Evolutionary conservation across 2,797 vertebrate genomes (phyloP).

Genomic region (Dallia pectoralis): DNA sequence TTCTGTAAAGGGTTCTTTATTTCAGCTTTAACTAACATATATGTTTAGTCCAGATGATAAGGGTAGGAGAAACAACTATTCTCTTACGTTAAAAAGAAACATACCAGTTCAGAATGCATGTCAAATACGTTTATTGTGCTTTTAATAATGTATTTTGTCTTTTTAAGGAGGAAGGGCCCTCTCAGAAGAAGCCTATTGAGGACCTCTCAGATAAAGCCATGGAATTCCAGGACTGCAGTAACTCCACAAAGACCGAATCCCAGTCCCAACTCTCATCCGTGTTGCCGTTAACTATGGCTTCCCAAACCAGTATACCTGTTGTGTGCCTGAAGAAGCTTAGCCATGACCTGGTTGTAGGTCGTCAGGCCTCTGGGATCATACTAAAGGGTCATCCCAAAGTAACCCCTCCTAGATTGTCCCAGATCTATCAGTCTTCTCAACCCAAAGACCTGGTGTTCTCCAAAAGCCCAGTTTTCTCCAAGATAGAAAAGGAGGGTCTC

Average conservation of each 20-base stretch:
- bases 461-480: conserved; percentile 26
- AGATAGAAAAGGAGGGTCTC: not conserved
- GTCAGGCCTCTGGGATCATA: conserved; percentile 61
- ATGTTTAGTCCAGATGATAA: not conserved
- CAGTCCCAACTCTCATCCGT: conserved; percentile 27
- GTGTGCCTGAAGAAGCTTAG: conserved; percentile 76
- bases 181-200: not conserved
- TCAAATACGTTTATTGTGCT: not conserved
- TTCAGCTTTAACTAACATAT: not conserved
- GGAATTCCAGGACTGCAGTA: conserved; percentile 45
- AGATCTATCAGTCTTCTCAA: not conserved
- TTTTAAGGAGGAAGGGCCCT: conserved; percentile 1
- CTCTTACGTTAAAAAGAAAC: not conserved
- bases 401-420: conserved; percentile 9
- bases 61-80: not conserved
- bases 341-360: conserved; percentile 75
- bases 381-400: conserved; percentile 35
- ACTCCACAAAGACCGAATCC: conserved; percentile 50
- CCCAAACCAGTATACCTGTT: conserved; percentile 47
- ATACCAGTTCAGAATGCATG: conserved; percentile 1
- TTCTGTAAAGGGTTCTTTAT: not conserved
- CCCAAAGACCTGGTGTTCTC: conserved; percentile 45
- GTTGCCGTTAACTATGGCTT: conserved; percentile 22
- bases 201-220: conserved; percentile 13
- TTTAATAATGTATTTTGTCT: not conserved